phyloP scores from a whole-genome alignment of 2,797 vertebrate genomes.

The Acanthurus leucopareius region DNA sequence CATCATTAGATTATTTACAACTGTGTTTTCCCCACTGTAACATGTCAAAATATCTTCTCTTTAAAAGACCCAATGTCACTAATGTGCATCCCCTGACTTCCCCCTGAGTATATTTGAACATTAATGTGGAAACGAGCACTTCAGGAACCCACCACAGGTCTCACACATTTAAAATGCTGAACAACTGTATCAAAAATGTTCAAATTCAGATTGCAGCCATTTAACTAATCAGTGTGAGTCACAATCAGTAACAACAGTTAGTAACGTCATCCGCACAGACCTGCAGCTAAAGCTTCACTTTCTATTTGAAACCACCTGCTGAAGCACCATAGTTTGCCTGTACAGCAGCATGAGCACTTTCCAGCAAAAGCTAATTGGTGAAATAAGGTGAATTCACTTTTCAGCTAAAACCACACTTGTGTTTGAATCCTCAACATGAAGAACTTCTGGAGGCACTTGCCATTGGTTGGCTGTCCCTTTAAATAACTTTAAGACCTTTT shows the following conservation, averaged over 20 bases:
- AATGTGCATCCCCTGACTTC: not conserved
- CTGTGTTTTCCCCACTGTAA: not conserved
- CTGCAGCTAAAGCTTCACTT: constrained; percentile 5
- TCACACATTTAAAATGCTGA: constrained; percentile 1
- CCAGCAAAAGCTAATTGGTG: constrained; percentile 8
- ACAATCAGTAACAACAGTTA: constrained; percentile 10
- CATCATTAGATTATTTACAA: not conserved
- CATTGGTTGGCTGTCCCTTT: constrained; percentile 77
- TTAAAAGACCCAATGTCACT: not conserved
- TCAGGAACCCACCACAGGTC: not conserved
- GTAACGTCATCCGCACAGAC: constrained; percentile 10
- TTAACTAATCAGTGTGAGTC: constrained; percentile 7
- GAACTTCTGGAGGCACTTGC: constrained; percentile 36
- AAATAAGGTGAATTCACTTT: constrained; percentile 36
- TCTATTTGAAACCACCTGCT: constrained; percentile 50
- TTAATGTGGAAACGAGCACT: not conserved
- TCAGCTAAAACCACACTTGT: constrained; percentile 40
- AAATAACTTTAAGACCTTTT: constrained; percentile 79
- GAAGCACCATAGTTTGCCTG: not conserved
- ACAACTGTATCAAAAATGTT: constrained; percentile 6
- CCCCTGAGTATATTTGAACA: not conserved
- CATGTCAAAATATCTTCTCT: not conserved
- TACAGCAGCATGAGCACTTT: not conserved
- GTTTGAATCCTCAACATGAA: constrained; percentile 34
- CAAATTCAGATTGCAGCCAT: not conserved